Conservation (phyloP, 2,888 invertebrate genomes). For the Podabrus alpinus region DNA sequence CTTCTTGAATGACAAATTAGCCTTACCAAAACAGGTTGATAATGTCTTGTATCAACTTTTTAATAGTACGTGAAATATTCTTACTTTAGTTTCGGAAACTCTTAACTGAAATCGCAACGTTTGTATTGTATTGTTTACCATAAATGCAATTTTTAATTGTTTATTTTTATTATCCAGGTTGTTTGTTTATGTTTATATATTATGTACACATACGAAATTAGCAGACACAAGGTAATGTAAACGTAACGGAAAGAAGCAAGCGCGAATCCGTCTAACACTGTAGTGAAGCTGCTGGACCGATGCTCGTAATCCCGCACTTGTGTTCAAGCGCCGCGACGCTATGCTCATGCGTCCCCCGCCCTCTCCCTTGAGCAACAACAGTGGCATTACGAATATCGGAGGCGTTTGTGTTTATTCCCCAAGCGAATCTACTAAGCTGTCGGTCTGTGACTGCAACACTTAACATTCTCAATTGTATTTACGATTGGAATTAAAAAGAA, state of each 20-base stretch:
- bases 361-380: slow-evolving; percentile 48
- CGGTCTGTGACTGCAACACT: slow-evolving; percentile 40
- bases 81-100: neutral
- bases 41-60: slow-evolving; percentile 5
- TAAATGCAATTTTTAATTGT: neutral
- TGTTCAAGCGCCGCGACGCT: slow-evolving; percentile 57
- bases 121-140: neutral
- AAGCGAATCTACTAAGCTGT: slow-evolving; percentile 55
- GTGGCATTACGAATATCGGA: slow-evolving; percentile 54
- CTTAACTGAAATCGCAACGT: neutral
- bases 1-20: slow-evolving; percentile 48
- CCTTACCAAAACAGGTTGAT: slow-evolving; percentile 21
- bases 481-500: slow-evolving; percentile 11
- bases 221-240: slow-evolving; percentile 38
- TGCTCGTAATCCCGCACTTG: slow-evolving; percentile 57
- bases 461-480: slow-evolving; percentile 21
- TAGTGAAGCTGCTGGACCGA: slow-evolving; percentile 55
- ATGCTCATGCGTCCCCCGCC: slow-evolving; percentile 57
- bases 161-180: neutral
- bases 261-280: slow-evolving; percentile 50
- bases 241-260: slow-evolving; percentile 46
- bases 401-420: slow-evolving; percentile 57
- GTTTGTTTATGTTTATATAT: neutral
- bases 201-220: slow-evolving; percentile 22
- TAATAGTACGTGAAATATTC: neutral